These are phyloP conservation scores for Elanoides forficatus DNA, from an alignment of 2,113 vertebrate genomes.

Conservation along the genomic window DNA sequence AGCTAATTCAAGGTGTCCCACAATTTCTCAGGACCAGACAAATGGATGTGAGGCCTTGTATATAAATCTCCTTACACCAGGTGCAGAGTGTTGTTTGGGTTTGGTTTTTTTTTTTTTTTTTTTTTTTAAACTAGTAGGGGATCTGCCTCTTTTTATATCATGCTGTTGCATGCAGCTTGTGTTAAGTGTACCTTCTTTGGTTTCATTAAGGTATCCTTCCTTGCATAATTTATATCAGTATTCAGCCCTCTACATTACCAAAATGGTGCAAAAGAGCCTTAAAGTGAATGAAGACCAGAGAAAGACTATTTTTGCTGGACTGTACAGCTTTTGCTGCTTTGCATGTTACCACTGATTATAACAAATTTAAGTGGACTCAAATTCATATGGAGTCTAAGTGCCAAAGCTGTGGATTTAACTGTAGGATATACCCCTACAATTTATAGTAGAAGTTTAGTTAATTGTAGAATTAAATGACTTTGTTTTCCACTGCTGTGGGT, in stretches of 20 bases:
- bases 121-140: background rate
- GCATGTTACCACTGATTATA: background rate
- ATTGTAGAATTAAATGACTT: background rate
- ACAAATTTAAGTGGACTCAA: background rate
- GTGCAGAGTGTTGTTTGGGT: background rate
- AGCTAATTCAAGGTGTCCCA: background rate
- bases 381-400: background rate
- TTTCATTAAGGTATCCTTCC: background rate
- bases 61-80: background rate
- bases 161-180: background rate
- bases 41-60: background rate
- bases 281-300: background rate
- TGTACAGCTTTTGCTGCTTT: background rate
- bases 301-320: background rate
- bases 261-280: background rate
- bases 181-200: background rate
- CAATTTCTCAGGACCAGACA: background rate
- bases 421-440: background rate
- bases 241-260: background rate
- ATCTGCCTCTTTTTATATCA: background rate
- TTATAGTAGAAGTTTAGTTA: background rate
- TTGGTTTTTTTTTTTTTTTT: background rate
- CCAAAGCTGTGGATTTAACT: background rate
- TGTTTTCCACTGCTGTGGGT: constrained; percentile 19
- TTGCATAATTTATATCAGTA: background rate